Evolutionary conservation across 2,113 vertebrate genomes (phyloP).

Genomic region (Aegotheles bennettii): DNA sequence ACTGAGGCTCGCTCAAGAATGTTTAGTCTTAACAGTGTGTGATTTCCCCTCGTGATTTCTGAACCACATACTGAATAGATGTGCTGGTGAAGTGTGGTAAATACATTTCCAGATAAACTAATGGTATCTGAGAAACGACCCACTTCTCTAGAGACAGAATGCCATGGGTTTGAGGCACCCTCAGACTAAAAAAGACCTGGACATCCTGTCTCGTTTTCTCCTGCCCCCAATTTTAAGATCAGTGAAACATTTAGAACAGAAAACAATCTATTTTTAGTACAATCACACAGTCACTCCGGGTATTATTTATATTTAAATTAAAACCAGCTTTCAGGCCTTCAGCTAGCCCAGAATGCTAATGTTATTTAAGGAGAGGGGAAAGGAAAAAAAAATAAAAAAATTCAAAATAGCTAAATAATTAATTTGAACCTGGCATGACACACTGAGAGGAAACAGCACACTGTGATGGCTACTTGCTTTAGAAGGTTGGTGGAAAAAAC

Average conservation of each 20-base stretch:
- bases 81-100: conserved; percentile 48
- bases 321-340: conserved; percentile 40
- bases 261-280: conserved; percentile 47
- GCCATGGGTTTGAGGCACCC: neutral
- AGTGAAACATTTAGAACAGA: conserved; percentile 11
- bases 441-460: neutral
- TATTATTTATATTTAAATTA: conserved; percentile 59
- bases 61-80: conserved; percentile 61
- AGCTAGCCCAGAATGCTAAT: neutral
- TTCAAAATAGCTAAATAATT: neutral
- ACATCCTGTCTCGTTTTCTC: neutral
- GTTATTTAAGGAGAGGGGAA: neutral
- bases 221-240: conserved; percentile 18
- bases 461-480: neutral
- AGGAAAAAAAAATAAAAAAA: neutral
- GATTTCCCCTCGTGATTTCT: conserved; percentile 68
- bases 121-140: conserved; percentile 29
- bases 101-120: conserved; percentile 66
- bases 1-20: conserved; percentile 69
- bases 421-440: neutral
- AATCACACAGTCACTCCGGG: neutral
- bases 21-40: conserved; percentile 68
- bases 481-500: neutral
- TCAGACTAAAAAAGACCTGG: conserved; percentile 13
- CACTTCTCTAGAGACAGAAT: conserved; percentile 19